Evolutionary conservation across 2,888 invertebrate genomes (phyloP).

Genomic region (Napeogenes inachia): DNA sequence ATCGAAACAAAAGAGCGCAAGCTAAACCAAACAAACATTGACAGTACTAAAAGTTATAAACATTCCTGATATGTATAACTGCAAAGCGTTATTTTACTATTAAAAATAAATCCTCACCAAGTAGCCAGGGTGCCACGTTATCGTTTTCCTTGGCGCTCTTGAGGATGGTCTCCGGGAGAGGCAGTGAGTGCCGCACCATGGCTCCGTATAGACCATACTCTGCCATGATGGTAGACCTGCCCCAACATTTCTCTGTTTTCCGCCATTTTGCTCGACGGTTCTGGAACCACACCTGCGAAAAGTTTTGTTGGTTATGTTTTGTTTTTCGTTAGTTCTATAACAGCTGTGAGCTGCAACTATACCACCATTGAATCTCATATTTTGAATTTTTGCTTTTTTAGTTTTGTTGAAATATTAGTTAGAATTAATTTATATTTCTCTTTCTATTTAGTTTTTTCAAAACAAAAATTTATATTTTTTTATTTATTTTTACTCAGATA

Average conservation of each 20-base stretch:
- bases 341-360: too few species aligned
- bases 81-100: not conserved
- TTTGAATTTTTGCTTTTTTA: too few species aligned
- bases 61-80: not conserved
- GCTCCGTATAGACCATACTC: slow-evolving; percentile 99
- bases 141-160: slow-evolving; percentile 98
- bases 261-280: slow-evolving; percentile 99
- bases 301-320: not conserved
- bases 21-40: too few species aligned
- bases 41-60: not conserved
- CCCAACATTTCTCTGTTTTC: slow-evolving; percentile 99
- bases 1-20: too few species aligned
- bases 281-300: slow-evolving; percentile 97
- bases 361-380: too few species aligned
- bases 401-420: too few species aligned
- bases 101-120: slow-evolving; percentile 83
- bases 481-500: too few species aligned
- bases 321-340: too few species aligned
- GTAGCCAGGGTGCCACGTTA: slow-evolving; percentile 98
- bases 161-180: slow-evolving; percentile 98
- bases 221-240: slow-evolving; percentile 99
- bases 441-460: too few species aligned
- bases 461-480: too few species aligned
- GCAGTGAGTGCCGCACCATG: slow-evolving; percentile 99
- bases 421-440: too few species aligned